A percentile compares a stretch with the other conserved stretches of the same genome.
Evolutionary conservation across 2,113 vertebrate species (phyloP).

Genomic region (Pavo muticus): DNA sequence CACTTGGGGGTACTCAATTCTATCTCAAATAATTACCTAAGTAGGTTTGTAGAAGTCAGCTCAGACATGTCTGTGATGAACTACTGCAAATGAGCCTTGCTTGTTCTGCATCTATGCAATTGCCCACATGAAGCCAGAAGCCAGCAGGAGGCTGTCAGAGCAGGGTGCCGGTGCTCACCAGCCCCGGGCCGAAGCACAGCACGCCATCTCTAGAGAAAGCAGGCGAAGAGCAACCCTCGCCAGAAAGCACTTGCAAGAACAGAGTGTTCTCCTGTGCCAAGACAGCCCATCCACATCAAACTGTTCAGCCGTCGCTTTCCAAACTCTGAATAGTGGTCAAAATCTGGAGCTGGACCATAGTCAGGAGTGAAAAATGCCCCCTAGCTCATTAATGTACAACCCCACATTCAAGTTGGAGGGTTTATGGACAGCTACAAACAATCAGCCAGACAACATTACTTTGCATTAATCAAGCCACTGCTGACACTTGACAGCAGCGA

Average conservation of each 20-base stretch:
- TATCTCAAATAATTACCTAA: neutral
- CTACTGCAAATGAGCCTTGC: neutral
- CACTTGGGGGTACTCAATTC: neutral
- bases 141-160: too few relatives aligned
- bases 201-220: neutral
- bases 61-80: neutral
- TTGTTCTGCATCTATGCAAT: neutral
- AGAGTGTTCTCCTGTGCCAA: neutral
- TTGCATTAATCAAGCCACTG: constrained; percentile 27
- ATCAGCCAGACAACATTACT: constrained; percentile 19
- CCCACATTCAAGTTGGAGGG: neutral
- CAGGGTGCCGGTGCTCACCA: neutral
- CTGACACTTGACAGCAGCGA: constrained; percentile 38
- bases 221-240: neutral
- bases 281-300: neutral
- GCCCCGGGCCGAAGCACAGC: neutral
- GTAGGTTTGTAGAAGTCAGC: neutral
- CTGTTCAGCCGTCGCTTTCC: neutral
- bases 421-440: constrained; percentile 36
- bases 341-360: neutral
- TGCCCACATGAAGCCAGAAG: neutral
- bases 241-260: neutral
- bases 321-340: neutral
- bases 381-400: neutral
- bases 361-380: neutral